Conservation (phyloP, 2,888 invertebrate species). For the Trichogramma evanescens region DNA sequence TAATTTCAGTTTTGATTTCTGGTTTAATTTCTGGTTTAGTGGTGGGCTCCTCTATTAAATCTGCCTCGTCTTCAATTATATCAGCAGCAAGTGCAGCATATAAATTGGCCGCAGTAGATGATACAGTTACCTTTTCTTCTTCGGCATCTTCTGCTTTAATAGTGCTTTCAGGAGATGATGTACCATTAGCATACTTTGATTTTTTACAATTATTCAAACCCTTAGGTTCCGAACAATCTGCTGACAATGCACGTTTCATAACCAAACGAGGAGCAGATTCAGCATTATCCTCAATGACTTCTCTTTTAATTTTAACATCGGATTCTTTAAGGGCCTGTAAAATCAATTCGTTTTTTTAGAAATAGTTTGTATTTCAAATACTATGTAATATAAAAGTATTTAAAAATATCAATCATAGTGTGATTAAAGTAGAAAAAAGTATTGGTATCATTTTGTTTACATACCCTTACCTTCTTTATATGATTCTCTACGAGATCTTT, state of each 20-base stretch:
- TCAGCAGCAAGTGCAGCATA: constrained; percentile 81
- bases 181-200: constrained; percentile 43
- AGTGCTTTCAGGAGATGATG: constrained; percentile 34
- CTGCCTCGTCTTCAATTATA: constrained; percentile 68
- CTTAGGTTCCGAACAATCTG: too few species aligned
- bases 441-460: not conserved
- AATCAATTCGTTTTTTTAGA: too few species aligned
- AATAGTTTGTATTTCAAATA: too few species aligned
- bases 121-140: constrained; percentile 57
- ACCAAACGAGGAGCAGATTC: constrained; percentile 33
- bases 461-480: constrained; percentile 48
- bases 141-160: constrained; percentile 46
- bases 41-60: constrained; percentile 49
- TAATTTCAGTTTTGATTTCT: constrained; percentile 29
- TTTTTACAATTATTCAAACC: constrained; percentile 42
- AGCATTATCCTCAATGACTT: constrained; percentile 39
- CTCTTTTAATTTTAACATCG: constrained; percentile 33
- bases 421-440: too few species aligned
- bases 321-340: too few species aligned
- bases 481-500: constrained; percentile 53
- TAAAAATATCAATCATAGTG: too few species aligned
- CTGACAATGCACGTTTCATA: not conserved
- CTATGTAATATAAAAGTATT: too few species aligned
- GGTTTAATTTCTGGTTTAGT: constrained; percentile 27
- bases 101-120: constrained; percentile 76